Evolutionary conservation across 2,113 vertebrate genomes (phyloP).

Genomic region (Pseudorectes ferrugineus): DNA sequence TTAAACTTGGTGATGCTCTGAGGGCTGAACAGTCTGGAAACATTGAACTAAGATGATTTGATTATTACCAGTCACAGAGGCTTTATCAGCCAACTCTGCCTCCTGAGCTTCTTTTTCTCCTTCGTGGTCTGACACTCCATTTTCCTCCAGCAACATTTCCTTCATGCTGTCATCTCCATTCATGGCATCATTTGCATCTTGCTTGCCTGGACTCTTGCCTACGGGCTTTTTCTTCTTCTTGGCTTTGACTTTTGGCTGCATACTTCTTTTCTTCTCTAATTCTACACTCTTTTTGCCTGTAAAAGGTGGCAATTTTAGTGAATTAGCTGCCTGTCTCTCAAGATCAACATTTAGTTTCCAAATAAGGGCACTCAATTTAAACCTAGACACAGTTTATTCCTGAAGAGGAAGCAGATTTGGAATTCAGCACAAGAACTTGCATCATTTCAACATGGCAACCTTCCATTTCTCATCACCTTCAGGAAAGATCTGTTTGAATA

Average conservation of each 20-base stretch:
- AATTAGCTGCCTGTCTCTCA: neutral
- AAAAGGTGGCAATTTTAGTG: neutral
- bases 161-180: slow-evolving; percentile 58
- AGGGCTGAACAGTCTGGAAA: neutral
- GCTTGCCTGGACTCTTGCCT: slow-evolving; percentile 23
- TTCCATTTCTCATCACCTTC: neutral
- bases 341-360: neutral
- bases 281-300: slow-evolving; percentile 87
- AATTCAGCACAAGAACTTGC: neutral
- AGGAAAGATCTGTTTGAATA: neutral
- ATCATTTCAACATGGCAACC: neutral
- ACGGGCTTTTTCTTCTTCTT: slow-evolving; percentile 84
- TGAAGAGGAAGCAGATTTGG: neutral
- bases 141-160: slow-evolving; percentile 60
- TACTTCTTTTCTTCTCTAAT: slow-evolving; percentile 80
- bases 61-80: slow-evolving; percentile 39
- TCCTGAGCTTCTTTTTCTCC: slow-evolving; percentile 66
- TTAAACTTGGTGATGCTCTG: neutral
- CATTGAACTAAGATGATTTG: neutral
- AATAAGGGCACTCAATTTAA: neutral
- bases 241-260: slow-evolving; percentile 72
- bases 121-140: slow-evolving; percentile 68
- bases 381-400: neutral
- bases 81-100: neutral
- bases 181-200: slow-evolving; percentile 17